phyloP scores from a whole-genome alignment of 1,140 invertebrate species.

The Vanessa tameamea region DNA sequence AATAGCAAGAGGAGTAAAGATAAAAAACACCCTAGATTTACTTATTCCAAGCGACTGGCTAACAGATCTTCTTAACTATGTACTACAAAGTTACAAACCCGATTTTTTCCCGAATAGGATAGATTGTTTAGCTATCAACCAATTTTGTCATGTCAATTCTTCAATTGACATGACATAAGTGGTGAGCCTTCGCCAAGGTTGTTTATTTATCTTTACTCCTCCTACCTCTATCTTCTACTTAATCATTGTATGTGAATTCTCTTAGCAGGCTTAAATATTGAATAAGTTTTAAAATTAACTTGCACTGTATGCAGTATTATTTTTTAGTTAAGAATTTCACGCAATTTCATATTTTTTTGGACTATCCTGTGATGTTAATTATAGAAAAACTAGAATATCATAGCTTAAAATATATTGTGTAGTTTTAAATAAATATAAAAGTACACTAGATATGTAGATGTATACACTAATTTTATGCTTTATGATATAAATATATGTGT shows the following conservation, averaged over 20 bases:
- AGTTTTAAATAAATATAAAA: conserved; percentile 4
- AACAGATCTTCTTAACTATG: too few species aligned
- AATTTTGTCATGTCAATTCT: too few species aligned
- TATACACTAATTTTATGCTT: conserved; percentile 5
- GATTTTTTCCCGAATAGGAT: too few species aligned
- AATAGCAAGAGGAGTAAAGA: too few species aligned
- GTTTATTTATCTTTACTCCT: too few species aligned
- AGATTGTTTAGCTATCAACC: too few species aligned
- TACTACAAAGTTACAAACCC: too few species aligned
- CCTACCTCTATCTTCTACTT: too few species aligned
- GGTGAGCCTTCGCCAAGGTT: too few species aligned
- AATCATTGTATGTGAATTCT: conserved; percentile 13
- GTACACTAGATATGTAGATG: conserved; percentile 1
- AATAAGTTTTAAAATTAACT: conserved; percentile 20
- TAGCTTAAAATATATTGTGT: conserved; percentile 8
- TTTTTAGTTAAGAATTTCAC: conserved; percentile 12
- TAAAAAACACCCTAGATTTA: too few species aligned
- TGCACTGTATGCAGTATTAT: conserved; percentile 31
- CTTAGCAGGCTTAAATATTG: conserved; percentile 20
- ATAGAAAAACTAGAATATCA: conserved; percentile 28
- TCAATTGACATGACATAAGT: too few species aligned
- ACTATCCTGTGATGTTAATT: conserved; percentile 35
- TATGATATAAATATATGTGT: background rate
- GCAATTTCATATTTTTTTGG: conserved; percentile 27
- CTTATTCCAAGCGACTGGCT: too few species aligned